Conservation (phyloP, 1,140 invertebrate genomes). For the Lethrus apterus region DNA sequence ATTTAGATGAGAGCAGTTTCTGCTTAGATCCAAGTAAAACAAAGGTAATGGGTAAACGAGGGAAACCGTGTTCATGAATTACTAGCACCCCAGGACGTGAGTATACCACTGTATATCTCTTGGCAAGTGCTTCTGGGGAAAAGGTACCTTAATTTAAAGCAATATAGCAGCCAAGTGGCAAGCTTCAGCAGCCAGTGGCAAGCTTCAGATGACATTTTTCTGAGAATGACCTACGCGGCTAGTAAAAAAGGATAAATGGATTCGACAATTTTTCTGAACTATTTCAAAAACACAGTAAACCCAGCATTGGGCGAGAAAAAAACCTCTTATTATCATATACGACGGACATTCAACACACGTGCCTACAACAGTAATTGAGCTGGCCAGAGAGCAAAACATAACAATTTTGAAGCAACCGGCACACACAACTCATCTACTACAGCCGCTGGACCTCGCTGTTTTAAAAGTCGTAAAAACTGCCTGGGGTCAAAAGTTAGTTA, state of each 20-base stretch:
- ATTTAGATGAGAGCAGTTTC: slow-evolving; percentile 11
- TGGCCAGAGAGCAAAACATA: slow-evolving; percentile 29
- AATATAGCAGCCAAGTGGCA: slow-evolving; percentile 7
- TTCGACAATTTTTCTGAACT: neutral
- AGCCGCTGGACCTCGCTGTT: slow-evolving; percentile 35
- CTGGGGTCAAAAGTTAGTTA: slow-evolving; percentile 17
- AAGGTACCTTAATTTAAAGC: slow-evolving; percentile 15
- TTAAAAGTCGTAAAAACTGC: slow-evolving; percentile 17
- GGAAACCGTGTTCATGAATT: slow-evolving; percentile 6
- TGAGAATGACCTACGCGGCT: slow-evolving; percentile 3
- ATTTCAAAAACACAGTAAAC: slow-evolving; percentile 17
- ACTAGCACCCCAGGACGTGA: slow-evolving; percentile 6
- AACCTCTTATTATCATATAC: slow-evolving; percentile 34
- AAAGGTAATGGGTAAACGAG: slow-evolving; percentile 11
- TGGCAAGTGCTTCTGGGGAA: slow-evolving; percentile 1
- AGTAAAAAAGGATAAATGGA: slow-evolving; percentile 12
- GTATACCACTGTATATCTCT: slow-evolving; percentile 6
- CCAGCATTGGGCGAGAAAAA: slow-evolving; percentile 20
- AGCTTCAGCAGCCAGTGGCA: slow-evolving; percentile 11
- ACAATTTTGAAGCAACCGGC: slow-evolving; percentile 33
- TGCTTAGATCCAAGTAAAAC: slow-evolving; percentile 9
- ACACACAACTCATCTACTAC: slow-evolving; percentile 34
- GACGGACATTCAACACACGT: slow-evolving; percentile 37
- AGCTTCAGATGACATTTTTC: neutral
- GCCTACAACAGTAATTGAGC: slow-evolving; percentile 27